phyloP scores from a whole-genome alignment of 23 tunicate species.

The Trididemnum nubilum region DNA sequence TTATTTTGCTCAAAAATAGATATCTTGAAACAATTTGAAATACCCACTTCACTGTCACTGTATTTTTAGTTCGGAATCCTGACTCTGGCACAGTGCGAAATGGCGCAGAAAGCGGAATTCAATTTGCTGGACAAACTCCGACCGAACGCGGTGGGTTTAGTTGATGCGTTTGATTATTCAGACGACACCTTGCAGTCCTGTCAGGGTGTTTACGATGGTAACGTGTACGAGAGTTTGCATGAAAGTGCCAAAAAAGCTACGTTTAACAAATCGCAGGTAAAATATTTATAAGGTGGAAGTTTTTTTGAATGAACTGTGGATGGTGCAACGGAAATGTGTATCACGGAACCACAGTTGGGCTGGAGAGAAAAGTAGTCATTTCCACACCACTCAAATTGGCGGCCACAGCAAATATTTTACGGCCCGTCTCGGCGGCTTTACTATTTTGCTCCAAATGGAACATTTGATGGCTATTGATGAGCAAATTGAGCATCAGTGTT shows the following conservation, averaged over 20 bases:
- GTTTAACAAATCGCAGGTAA: constrained; percentile 66
- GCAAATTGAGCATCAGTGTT: too few relatives aligned
- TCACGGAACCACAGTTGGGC: too few relatives aligned
- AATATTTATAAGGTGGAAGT: background rate
- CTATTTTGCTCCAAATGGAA: too few relatives aligned
- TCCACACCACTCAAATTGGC: too few relatives aligned
- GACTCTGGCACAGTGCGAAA: constrained; percentile 29
- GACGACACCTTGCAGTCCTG: constrained; percentile 75
- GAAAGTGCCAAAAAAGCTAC: constrained; percentile 77
- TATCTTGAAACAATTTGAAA: too few relatives aligned
- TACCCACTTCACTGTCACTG: too few relatives aligned
- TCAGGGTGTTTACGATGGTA: constrained; percentile 87
- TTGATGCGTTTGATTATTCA: constrained; percentile 86
- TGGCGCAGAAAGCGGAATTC: constrained; percentile 57
- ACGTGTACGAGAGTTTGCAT: constrained; percentile 82
- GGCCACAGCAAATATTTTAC: background rate
- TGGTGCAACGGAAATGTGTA: too few relatives aligned
- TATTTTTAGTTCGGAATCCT: constrained; percentile 22
- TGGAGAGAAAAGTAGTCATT: too few relatives aligned
- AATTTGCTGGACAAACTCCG: constrained; percentile 46
- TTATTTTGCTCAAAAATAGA: too few relatives aligned
- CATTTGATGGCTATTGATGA: too few relatives aligned
- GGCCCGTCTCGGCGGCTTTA: too few relatives aligned
- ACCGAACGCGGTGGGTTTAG: constrained; percentile 77
- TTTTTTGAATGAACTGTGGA: too few relatives aligned